Evolutionary conservation across 2,888 invertebrate genomes (phyloP).

Genomic region (Sicus ferrugineus): DNA sequence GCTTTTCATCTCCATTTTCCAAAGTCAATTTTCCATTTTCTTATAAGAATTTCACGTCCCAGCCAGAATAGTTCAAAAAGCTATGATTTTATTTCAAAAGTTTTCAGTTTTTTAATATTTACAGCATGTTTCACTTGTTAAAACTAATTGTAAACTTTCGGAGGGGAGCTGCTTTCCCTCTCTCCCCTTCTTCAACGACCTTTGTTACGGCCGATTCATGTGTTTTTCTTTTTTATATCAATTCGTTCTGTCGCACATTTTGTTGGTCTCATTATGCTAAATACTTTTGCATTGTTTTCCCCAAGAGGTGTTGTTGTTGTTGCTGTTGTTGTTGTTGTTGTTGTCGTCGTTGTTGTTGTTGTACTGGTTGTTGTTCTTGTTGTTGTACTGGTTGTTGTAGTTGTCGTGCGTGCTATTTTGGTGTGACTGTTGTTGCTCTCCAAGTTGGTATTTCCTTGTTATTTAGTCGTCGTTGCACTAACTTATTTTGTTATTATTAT

Average conservation of each 20-base stretch:
- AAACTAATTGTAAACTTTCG: too few species aligned
- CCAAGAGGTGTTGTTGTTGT: constrained; percentile 52
- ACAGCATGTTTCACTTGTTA: too few species aligned
- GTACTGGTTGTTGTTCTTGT: constrained; percentile 27
- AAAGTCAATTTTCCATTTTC: too few species aligned
- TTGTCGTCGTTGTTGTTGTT: constrained; percentile 41
- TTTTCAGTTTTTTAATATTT: too few species aligned
- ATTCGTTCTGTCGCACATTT: constrained; percentile 40
- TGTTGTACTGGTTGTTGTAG: constrained; percentile 23
- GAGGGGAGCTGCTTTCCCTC: too few species aligned
- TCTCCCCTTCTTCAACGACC: too few species aligned
- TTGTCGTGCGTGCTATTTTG: constrained; percentile 18
- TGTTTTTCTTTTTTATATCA: not conserved
- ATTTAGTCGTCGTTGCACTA: constrained; percentile 39
- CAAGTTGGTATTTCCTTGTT: constrained; percentile 30
- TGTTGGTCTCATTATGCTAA: constrained; percentile 60
- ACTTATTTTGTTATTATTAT: constrained; percentile 31
- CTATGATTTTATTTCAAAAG: too few species aligned
- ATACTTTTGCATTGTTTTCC: constrained; percentile 58
- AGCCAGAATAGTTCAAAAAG: too few species aligned
- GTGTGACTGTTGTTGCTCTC: constrained; percentile 38
- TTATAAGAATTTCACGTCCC: too few species aligned
- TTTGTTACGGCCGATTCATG: too few species aligned
- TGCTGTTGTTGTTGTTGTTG: constrained; percentile 34
- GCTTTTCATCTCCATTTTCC: too few species aligned